Base-by-base conservation (phyloP, 2,113 vertebrate genomes). In the Triplophysa tibetana region DNA sequence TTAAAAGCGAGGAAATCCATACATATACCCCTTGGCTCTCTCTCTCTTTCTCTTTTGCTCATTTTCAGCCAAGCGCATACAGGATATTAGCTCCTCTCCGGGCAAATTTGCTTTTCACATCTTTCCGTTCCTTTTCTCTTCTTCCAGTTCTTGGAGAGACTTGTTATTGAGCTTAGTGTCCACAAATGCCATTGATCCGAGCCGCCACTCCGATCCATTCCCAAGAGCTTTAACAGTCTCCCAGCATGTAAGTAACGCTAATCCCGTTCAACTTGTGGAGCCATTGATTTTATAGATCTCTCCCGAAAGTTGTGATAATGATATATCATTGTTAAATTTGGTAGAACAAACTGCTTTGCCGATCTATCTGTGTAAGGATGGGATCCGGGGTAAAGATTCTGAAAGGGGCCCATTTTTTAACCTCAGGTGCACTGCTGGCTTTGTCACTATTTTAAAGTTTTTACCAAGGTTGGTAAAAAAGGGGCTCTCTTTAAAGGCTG, bases 321-420 rank as follows among this genome's bases (percentile, higher is more conserved):
- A 99, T 97, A 97, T 96, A 97, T 99, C 96, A 99, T 99, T 99
- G 98, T 98, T 99, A 98, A 97, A 98, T 99, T 97, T 98, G 95
- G 95, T 96, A 98, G 96, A 98, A 99, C 97, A 98, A 99, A 98
- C 95, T 95, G 96, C 95, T 98, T 96, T 96, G 95, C 94, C 96
- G 92, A 98, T 99, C 94, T 95, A 93, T 96, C 95, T 94, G 96
- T 96, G 93, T 85, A 80, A 90, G 90, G 92, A 16, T 52, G 50
- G 50, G 50, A 52, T 52, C 91, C 89, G 91, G 93, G 29, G 94
- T 94, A 92, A 91, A 92, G 94, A 94, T 95, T 95, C 92, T 10
- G 91, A 93, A 93, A 93, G 89, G 87, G 48, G 70, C 89, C 88
- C 90, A 88, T 68, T 73, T 52, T 21, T 66, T 43, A 38, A n/a